Base-by-base conservation (phyloP, 2,113 vertebrate genomes). In the Sebastes fasciatus region DNA sequence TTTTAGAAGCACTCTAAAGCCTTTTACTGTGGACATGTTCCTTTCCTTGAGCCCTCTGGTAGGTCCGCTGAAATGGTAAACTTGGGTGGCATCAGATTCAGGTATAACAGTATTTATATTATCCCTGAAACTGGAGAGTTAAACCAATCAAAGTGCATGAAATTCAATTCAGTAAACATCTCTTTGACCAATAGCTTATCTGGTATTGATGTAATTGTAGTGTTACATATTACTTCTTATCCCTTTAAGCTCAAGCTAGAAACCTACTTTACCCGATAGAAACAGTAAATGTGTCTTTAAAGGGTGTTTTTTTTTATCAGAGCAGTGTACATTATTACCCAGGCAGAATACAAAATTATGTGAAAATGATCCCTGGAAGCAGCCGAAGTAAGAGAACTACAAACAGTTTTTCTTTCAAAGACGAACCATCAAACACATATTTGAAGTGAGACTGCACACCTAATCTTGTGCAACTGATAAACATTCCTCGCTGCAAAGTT, bases 301-400 rank as follows among this genome's bases (percentile, higher is more conserved):
- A 46, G 48, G 2, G 4, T 19, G n/a, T 58, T 21, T 46, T 46
- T 21, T 54, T 64, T 63, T 6, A 40, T 48, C 8, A 26, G 8
- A 49, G 21, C n/a, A 6, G 13, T 6, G 46, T 7, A 43, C 19
- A 46, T 64, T 64, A 10, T 79, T 64, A 54, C 11, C n/a, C 49
- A 64, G 16, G 5, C 51, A 17, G 60, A 73, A 80, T 55, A 80
- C 49, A 55, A 46, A 71, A 5, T 14, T 10, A 58, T 49, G 10
- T 48, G 10, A 10, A 77, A 46, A 45, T 34, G 11, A 52, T 52
- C 6, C 21, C 13, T 63, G 67, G 64, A 78, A n/a, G 16, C 16
- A 55, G 14, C 11, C 34, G 46, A 76, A 63, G 57, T 51, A 34
- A 23, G 10, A 48, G 6, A 58, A 21, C 21, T 23, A 2, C 43